phyloP scores from a whole-genome alignment of 2,888 invertebrate genomes.

The Nemotelus pantherinus region DNA sequence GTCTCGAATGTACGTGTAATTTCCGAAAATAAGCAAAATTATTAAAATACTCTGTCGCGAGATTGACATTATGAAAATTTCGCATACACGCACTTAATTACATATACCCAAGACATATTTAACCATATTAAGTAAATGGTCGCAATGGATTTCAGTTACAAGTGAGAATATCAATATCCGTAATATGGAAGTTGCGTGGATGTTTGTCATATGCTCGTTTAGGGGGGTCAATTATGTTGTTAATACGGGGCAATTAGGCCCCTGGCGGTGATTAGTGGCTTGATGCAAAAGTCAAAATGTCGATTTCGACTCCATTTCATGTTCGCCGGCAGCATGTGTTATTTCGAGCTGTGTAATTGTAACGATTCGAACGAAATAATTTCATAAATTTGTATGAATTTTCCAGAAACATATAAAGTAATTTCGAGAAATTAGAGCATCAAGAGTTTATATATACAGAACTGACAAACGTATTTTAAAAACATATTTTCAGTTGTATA shows the following conservation, averaged over 20 bases:
- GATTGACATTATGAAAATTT: conserved; percentile 13
- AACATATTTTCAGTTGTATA: too few relatives aligned
- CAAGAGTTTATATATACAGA: too few relatives aligned
- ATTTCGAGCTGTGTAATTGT: too few relatives aligned
- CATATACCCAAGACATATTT: conserved; percentile 20
- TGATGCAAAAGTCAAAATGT: too few relatives aligned
- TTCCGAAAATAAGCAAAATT: conserved; percentile 29
- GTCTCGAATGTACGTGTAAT: conserved; percentile 9
- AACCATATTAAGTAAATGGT: conserved; percentile 31
- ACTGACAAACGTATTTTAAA: too few relatives aligned
- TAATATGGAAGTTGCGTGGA: conserved; percentile 38
- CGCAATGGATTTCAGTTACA: conserved; percentile 14
- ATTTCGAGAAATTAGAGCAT: too few relatives aligned
- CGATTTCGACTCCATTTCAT: too few relatives aligned
- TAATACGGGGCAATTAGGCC: not conserved
- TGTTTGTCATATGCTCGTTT: conserved; percentile 34
- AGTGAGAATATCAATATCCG: conserved; percentile 26
- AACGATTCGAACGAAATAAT: too few relatives aligned
- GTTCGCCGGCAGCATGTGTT: too few relatives aligned
- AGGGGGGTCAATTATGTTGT: conserved; percentile 25
- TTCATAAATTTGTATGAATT: too few relatives aligned
- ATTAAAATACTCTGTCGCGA: conserved; percentile 29
- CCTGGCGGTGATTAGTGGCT: not conserved
- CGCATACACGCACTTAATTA: conserved; percentile 27
- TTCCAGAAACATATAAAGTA: too few relatives aligned